Percentiles rank a stretch among this genome's conserved stretches.
Evolutionary conservation across 1,140 invertebrate species (phyloP).

Genomic region (Nasonia longicornis): DNA sequence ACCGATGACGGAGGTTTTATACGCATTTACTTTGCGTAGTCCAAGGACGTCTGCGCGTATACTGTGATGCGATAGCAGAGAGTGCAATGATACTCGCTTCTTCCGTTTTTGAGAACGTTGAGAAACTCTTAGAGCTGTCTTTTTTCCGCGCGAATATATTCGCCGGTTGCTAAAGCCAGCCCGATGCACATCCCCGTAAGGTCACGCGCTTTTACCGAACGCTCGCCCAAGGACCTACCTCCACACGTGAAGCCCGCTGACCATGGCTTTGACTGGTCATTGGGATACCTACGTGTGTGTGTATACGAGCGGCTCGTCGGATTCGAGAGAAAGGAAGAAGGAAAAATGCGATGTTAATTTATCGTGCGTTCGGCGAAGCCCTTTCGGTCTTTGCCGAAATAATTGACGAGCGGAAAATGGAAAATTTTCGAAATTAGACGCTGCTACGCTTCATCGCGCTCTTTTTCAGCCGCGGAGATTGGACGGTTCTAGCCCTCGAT

Average conservation of each 20-base stretch:
- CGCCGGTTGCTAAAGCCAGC: background rate
- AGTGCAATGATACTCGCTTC: background rate
- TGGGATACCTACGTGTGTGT: too few species aligned
- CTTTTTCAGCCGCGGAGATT: slow-evolving; percentile 44
- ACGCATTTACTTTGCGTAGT: background rate
- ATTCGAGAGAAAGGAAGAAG: background rate
- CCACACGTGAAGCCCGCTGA: background rate
- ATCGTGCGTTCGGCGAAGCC: too few species aligned
- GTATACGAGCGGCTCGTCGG: background rate
- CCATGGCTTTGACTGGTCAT: background rate
- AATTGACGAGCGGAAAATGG: too few species aligned
- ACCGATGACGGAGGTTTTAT: background rate
- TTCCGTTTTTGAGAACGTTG: too few species aligned
- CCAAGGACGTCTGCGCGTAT: background rate
- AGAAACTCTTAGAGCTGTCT: too few species aligned
- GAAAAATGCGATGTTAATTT: background rate
- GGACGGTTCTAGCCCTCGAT: slow-evolving; percentile 62
- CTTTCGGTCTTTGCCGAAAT: too few species aligned
- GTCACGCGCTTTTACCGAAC: background rate
- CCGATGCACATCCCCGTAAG: background rate
- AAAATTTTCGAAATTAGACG: background rate
- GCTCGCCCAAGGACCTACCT: background rate
- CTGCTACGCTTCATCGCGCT: background rate
- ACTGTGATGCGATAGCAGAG: background rate
- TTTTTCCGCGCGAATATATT: background rate